Conservation (phyloP, 2,797 vertebrate species). For the Botia almorhae region DNA sequence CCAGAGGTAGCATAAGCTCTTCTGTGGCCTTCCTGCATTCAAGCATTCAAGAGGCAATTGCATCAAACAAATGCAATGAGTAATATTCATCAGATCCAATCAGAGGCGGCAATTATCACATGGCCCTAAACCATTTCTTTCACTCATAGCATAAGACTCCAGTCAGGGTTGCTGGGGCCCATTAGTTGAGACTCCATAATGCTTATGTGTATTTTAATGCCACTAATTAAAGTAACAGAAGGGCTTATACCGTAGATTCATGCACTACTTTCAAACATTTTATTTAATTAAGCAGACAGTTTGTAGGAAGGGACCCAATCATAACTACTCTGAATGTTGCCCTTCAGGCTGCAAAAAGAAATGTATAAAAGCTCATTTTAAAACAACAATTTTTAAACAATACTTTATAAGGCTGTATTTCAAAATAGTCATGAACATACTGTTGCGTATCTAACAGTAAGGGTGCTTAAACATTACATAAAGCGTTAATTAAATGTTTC, state of each 20-base stretch:
- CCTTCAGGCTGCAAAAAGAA: neutral
- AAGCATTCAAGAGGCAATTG: constrained; percentile 28
- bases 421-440: neutral
- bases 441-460: neutral
- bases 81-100: constrained; percentile 52
- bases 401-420: neutral
- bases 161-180: constrained; percentile 7
- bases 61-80: constrained; percentile 38
- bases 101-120: constrained; percentile 51
- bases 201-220: neutral
- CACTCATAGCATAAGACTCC: constrained; percentile 18
- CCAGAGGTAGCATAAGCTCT: constrained; percentile 29
- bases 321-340: neutral
- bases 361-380: neutral
- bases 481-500: neutral
- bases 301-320: neutral
- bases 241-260: neutral
- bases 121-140: constrained; percentile 51
- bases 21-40: constrained; percentile 7
- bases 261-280: neutral
- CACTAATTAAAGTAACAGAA: neutral
- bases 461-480: neutral
- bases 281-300: neutral
- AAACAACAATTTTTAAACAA: neutral
- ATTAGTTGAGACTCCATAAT: constrained; percentile 16